These are phyloP conservation scores for Cheumatopsyche charites DNA, from an alignment of 1,140 invertebrate genomes.

Conservation along the genomic window DNA sequence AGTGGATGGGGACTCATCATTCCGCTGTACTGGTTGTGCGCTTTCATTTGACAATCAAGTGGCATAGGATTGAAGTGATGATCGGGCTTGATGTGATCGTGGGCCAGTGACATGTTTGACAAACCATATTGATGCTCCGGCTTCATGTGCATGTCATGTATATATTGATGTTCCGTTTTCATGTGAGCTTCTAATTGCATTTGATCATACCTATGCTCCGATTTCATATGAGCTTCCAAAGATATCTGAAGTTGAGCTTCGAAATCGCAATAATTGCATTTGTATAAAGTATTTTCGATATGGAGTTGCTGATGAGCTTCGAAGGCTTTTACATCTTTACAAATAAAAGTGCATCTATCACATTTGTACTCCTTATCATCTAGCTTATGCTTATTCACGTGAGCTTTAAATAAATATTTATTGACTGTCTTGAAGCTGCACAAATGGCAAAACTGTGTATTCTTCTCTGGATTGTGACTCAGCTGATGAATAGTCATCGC, in stretches of 20 bases:
- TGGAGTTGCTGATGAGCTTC: not conserved
- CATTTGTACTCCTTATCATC: constrained; percentile 26
- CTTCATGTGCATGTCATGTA: constrained; percentile 1
- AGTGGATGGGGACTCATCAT: not conserved
- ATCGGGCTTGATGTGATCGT: not conserved
- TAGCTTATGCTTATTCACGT: constrained; percentile 22
- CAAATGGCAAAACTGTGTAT: constrained; percentile 27
- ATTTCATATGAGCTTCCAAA: not conserved
- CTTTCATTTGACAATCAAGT: constrained; percentile 1
- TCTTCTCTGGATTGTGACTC: constrained; percentile 29
- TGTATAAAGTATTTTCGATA: not conserved
- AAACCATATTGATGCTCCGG: not conserved
- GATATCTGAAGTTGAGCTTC: not conserved
- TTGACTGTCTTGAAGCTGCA: constrained; percentile 29
- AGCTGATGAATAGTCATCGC: constrained; percentile 28
- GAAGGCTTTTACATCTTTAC: constrained; percentile 3
- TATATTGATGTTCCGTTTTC: constrained; percentile 20
- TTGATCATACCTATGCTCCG: not conserved
- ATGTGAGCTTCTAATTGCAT: not conserved
- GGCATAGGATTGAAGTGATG: not conserved
- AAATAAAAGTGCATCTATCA: constrained; percentile 8
- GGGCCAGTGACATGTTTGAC: too few relatives aligned
- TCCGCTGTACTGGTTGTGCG: not conserved
- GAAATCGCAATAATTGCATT: constrained; percentile 20
- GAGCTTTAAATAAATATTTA: constrained; percentile 33